These are phyloP conservation scores for Erythrolamprus reginae DNA, from an alignment of 2,113 vertebrate species.

Conservation along the genomic window DNA sequence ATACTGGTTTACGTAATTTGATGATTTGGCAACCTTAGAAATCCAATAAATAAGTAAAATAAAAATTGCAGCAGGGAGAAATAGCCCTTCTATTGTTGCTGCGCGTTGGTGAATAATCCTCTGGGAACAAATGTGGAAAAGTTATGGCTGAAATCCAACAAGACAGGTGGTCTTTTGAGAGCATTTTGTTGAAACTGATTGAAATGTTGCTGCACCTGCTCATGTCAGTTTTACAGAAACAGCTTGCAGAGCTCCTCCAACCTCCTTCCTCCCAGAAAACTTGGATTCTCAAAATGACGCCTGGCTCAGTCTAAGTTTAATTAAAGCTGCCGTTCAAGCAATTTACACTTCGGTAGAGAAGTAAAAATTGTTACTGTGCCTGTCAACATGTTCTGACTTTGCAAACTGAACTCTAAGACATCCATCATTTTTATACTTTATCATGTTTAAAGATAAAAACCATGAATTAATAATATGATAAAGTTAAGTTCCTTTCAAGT, in stretches of 20 bases:
- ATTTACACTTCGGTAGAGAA: not conserved
- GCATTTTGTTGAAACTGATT: not conserved
- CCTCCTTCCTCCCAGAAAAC: not conserved
- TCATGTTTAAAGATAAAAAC: conserved; percentile 13
- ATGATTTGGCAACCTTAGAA: not conserved
- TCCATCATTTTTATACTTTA: conserved; percentile 28
- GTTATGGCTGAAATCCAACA: not conserved
- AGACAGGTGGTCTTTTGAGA: not conserved
- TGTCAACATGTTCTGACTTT: not conserved
- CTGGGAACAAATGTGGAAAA: not conserved
- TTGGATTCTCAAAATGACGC: conserved; percentile 10
- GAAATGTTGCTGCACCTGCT: not conserved
- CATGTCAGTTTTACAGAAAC: not conserved
- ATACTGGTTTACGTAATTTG: not conserved
- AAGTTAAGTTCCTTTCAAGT: not conserved
- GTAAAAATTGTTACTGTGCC: not conserved
- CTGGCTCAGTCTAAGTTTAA: not conserved
- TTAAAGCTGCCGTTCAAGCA: conserved; percentile 29
- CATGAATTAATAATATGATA: conserved; percentile 9
- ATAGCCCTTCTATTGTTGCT: not conserved
- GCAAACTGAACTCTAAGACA: not conserved
- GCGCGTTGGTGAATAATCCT: not conserved
- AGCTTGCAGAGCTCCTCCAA: conserved; percentile 7
- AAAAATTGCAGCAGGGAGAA: not conserved
- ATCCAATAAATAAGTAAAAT: not conserved